These are phyloP conservation scores for Peromyscus polionotus DNA, from an alignment of 2,113 vertebrate species.

Conservation along the genomic window DNA sequence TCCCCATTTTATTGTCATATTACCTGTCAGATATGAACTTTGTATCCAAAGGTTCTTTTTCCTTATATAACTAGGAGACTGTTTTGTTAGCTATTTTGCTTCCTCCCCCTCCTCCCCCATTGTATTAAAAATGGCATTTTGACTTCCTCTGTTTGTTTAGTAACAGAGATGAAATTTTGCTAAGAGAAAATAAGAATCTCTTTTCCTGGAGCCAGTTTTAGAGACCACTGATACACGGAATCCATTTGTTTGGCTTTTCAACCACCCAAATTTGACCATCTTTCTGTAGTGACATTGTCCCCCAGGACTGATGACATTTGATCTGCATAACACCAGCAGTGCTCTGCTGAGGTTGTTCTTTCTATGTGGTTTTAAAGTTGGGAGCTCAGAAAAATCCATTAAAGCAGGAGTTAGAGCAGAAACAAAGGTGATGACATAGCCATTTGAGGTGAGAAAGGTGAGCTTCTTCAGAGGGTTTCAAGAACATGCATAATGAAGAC, in stretches of 20 bases:
- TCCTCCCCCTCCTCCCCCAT: constrained; percentile 15
- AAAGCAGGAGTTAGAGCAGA: constrained; percentile 79
- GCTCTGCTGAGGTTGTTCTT: constrained; percentile 71
- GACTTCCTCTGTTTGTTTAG: constrained; percentile 72
- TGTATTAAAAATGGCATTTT: constrained; percentile 59
- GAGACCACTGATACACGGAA: constrained; percentile 66
- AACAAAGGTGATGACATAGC: constrained; percentile 68
- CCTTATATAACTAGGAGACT: constrained; percentile 78
- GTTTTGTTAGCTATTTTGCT: constrained; percentile 75
- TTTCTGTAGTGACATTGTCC: constrained; percentile 72
- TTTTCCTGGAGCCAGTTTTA: constrained; percentile 70
- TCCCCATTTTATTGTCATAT: constrained; percentile 80
- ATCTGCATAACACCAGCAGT: constrained; percentile 64
- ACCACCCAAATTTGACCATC: constrained; percentile 65
- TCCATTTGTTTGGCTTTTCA: constrained; percentile 71
- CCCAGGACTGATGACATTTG: constrained; percentile 73
- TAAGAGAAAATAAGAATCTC: constrained; percentile 38
- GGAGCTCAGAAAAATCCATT: constrained; percentile 80
- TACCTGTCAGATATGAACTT: constrained; percentile 86
- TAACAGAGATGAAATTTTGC: constrained; percentile 24
- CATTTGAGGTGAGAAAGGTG: constrained; percentile 81
- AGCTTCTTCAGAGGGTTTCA: constrained; percentile 77
- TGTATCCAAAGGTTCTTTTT: constrained; percentile 78
- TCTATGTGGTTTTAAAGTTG: constrained; percentile 71
- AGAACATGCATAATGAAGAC: constrained; percentile 81